Evolutionary conservation across 2,113 vertebrate genomes (phyloP).

Genomic region (Rhynchomys soricoides): DNA sequence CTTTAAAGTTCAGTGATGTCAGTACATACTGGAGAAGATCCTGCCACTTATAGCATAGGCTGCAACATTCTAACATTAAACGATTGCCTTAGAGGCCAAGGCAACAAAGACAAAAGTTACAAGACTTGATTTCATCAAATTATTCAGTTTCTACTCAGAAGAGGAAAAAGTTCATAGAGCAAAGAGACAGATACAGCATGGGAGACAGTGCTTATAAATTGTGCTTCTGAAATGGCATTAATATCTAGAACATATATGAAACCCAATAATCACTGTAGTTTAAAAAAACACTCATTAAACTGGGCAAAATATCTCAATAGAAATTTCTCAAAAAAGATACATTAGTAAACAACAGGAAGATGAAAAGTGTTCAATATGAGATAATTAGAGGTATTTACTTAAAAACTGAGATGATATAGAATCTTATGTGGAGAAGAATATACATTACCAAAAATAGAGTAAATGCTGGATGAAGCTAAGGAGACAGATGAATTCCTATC

Average conservation of each 20-base stretch:
- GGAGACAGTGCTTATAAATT: neutral
- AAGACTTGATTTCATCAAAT: neutral
- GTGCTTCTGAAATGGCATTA: neutral
- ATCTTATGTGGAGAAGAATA: neutral
- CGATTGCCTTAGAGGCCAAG: neutral
- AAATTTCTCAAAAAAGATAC: neutral
- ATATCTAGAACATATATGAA: neutral
- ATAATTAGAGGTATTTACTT: neutral
- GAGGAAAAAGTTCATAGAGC: neutral
- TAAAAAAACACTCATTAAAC: neutral
- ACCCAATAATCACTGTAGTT: neutral
- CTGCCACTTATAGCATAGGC: neutral
- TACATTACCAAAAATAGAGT: neutral
- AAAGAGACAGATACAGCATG: neutral
- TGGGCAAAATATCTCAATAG: neutral
- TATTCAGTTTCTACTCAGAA: no score
- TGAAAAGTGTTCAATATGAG: neutral
- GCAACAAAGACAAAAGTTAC: neutral
- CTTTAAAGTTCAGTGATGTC: neutral
- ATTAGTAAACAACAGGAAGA: neutral
- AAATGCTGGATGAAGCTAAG: neutral
- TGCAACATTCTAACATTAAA: neutral
- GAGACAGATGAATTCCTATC: neutral
- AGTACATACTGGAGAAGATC: neutral
- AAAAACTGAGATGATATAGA: neutral